A percentile compares a stretch with the other conserved stretches of the same genome.
Conservation (phyloP, 2,888 invertebrate species). For the Melolontha melolontha region DNA sequence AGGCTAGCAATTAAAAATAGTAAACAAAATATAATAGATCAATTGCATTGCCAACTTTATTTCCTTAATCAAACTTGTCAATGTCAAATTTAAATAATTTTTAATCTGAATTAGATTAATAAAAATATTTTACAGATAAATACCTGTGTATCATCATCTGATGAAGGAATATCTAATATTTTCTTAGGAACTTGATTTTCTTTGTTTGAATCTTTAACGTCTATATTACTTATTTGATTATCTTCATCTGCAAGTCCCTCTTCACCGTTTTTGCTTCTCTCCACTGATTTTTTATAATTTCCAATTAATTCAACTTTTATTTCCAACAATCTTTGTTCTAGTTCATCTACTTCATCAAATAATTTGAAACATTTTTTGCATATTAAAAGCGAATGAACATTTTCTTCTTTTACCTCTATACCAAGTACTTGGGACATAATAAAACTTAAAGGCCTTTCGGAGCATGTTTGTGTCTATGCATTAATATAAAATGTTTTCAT, state of each 20-base stretch:
- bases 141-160: constrained; percentile 58
- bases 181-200: constrained; percentile 59
- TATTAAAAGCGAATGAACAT: constrained; percentile 69
- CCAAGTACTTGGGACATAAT: constrained; percentile 67
- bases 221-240: constrained; percentile 45
- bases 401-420: constrained; percentile 67
- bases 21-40: too few relatives aligned
- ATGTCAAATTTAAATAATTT: not conserved
- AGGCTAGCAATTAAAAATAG: too few relatives aligned
- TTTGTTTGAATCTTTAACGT: constrained; percentile 48
- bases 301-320: constrained; percentile 68
- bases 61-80: not conserved
- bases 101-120: not conserved
- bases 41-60: not conserved
- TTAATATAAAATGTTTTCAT: too few relatives aligned
- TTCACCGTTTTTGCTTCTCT: constrained; percentile 49
- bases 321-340: constrained; percentile 67
- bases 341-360: constrained; percentile 73
- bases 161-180: constrained; percentile 62
- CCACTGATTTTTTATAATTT: constrained; percentile 62
- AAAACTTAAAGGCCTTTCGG: constrained; percentile 57
- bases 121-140: not conserved
- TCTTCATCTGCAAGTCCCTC: constrained; percentile 48
- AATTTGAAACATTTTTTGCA: constrained; percentile 78
- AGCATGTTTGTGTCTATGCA: constrained; percentile 55